phyloP scores from a whole-genome alignment of 2,113 vertebrate species.

The Eulemur rufifrons region DNA sequence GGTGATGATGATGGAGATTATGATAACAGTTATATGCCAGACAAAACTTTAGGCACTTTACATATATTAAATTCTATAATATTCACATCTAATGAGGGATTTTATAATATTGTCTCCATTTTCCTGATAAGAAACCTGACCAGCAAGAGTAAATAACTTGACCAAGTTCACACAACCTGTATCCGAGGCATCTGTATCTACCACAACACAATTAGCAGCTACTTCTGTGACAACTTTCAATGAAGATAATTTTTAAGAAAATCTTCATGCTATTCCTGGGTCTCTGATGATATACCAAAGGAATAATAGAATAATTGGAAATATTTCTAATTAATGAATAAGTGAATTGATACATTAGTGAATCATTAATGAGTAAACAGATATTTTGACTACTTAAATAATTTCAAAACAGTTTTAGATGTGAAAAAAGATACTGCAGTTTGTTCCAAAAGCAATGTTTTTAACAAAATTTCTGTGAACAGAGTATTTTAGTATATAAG shows the following conservation, averaged over 20 bases:
- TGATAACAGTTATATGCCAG: not conserved
- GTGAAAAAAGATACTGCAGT: not conserved
- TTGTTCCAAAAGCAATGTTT: not conserved
- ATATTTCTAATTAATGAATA: not conserved
- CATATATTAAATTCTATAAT: not conserved
- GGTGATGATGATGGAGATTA: not conserved
- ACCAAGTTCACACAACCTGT: not conserved
- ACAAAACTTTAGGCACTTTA: not conserved
- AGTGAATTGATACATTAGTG: not conserved
- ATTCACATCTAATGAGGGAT: not conserved
- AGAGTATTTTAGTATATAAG: not conserved
- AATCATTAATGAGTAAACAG: not conserved
- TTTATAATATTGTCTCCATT: not conserved
- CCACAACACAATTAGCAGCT: not conserved
- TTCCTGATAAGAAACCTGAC: not conserved
- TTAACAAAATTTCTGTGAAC: not conserved
- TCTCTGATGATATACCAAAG: not conserved
- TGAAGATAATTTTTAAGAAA: not conserved
- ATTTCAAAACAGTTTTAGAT: not conserved
- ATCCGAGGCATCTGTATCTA: not conserved
- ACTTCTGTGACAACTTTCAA: not conserved
- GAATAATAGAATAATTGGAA: not conserved
- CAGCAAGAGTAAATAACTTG: not conserved
- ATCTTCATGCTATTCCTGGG: not conserved
- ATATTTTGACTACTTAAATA: not conserved